Conservation (phyloP, 2,113 vertebrate genomes). For the Perognathus longimembris region DNA sequence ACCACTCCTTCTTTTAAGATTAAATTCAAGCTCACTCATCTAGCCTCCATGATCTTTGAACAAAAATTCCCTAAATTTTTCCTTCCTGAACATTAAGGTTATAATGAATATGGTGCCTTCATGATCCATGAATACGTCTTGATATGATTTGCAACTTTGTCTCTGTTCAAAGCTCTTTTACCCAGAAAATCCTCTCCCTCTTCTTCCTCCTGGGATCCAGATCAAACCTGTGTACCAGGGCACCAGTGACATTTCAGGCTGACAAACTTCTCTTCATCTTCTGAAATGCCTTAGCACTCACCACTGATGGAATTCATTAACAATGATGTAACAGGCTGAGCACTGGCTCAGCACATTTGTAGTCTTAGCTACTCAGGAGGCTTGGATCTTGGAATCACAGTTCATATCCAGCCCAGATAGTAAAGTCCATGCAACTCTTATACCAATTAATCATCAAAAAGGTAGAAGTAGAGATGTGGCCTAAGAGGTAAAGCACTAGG, state of each 20-base stretch:
- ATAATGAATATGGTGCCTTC: not conserved
- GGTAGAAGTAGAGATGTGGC: too few relatives aligned
- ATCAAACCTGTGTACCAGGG: not conserved
- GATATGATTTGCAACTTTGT: not conserved
- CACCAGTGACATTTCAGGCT: not conserved
- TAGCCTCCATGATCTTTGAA: not conserved
- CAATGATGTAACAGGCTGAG: not conserved
- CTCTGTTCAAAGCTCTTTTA: not conserved
- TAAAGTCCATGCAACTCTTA: too few relatives aligned
- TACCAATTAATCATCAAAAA: too few relatives aligned
- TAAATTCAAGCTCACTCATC: not conserved
- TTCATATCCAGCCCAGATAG: too few relatives aligned
- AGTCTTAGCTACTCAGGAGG: too few relatives aligned
- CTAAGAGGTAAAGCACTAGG: too few relatives aligned
- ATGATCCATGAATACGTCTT: not conserved
- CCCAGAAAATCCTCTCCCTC: too few relatives aligned
- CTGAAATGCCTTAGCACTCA: slow-evolving; percentile 15
- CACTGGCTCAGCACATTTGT: too few relatives aligned
- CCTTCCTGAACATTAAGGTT: not conserved
- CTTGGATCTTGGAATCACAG: too few relatives aligned
- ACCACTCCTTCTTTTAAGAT: not conserved
- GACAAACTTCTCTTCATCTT: not conserved
- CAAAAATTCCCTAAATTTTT: not conserved
- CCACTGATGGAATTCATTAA: not conserved
- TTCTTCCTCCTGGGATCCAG: not conserved